A percentile compares a stretch with the other conserved stretches of the same genome.
phyloP scores from a whole-genome alignment of 2,113 vertebrate species.

The Pimephales promelas region DNA sequence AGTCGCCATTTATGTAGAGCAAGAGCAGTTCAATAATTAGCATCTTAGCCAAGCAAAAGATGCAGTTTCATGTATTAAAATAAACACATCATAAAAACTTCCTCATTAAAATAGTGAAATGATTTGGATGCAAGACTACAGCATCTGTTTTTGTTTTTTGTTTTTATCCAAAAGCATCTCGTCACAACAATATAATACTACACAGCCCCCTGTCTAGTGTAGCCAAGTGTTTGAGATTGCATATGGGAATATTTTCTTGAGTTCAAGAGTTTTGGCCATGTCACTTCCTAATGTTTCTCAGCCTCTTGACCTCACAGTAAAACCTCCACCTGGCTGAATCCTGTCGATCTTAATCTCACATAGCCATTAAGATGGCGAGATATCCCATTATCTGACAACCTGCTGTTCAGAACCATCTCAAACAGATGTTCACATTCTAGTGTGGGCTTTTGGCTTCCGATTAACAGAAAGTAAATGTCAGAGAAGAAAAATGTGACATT shows the following conservation, averaged over 20 bases:
- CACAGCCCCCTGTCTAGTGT: neutral
- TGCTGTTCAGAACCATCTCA: constrained; percentile 19
- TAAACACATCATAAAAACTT: neutral
- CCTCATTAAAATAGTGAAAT: neutral
- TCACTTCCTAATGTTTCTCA: constrained; percentile 4
- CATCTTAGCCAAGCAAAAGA: neutral
- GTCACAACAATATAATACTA: neutral
- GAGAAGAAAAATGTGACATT: constrained; percentile 12
- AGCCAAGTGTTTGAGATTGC: neutral
- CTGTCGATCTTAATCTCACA: constrained; percentile 14
- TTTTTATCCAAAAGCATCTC: neutral
- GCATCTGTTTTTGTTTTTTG: neutral
- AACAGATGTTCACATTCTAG: constrained; percentile 25
- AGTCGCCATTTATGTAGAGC: neutral
- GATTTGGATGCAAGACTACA: neutral
- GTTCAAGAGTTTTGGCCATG: neutral
- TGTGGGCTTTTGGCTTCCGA: constrained; percentile 9
- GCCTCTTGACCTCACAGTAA: constrained; percentile 38
- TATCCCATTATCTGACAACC: constrained; percentile 23
- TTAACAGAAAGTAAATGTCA: constrained; percentile 4
- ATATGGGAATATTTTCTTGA: neutral
- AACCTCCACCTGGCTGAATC: constrained; percentile 22
- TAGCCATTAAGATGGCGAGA: neutral
- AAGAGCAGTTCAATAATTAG: neutral
- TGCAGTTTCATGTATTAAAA: neutral